These are phyloP conservation scores for Cardinalis cardinalis DNA, from an alignment of 2,113 vertebrate species.

Conservation along the genomic window DNA sequence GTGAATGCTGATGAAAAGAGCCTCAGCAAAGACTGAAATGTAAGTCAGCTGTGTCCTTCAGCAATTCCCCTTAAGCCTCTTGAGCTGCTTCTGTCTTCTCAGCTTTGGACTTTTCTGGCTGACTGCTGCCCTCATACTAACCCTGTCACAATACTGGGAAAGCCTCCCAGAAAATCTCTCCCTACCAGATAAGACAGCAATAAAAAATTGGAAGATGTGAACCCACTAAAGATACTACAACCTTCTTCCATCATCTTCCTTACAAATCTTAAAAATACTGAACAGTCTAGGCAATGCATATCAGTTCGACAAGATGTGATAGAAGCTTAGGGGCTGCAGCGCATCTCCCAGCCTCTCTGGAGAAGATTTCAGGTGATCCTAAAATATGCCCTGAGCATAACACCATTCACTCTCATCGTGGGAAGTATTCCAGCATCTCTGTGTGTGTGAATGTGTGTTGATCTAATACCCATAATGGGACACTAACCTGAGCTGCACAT, in stretches of 20 bases:
- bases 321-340: not conserved
- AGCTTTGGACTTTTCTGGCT: not conserved
- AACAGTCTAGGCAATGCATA: not conserved
- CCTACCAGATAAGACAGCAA: not conserved
- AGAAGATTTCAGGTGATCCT: not conserved
- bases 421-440: not conserved
- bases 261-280: not conserved
- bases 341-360: accelerated
- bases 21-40: not conserved
- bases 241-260: not conserved
- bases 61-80: not conserved
- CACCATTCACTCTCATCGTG: not conserved
- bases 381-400: not conserved
- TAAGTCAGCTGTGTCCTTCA: not conserved
- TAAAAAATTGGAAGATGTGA: not conserved
- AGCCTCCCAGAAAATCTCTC: not conserved
- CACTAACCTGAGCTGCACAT: accelerated
- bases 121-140: slow-evolving; percentile 2
- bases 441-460: not conserved
- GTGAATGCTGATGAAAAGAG: not conserved
- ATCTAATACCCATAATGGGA: not conserved
- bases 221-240: not conserved
- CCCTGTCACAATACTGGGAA: not conserved
- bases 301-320: not conserved
- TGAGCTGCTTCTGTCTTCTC: not conserved